Evolutionary conservation across 2,113 vertebrate genomes (phyloP), one percentile per base, ranked within the genome.

Genomic region (Chionis minor): DNA sequence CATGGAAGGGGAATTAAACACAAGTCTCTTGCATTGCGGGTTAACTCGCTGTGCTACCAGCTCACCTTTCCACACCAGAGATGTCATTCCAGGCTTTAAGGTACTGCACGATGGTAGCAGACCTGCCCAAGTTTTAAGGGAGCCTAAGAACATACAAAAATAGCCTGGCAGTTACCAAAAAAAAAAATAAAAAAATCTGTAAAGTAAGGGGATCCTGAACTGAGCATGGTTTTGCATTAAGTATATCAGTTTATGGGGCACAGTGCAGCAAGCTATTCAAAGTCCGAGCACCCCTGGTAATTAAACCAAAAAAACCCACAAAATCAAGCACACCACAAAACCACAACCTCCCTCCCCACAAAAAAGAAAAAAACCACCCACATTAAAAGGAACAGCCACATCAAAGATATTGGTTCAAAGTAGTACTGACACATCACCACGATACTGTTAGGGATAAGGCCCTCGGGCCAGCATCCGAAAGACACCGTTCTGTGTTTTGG

Each of bases 401-500:
- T 22, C 20, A 51, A 65, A 90, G 32, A 51, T 32, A 35, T 2
- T 24, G 66, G 28, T 12, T 55, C 71, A 12, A 73, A 90, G 44
- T 1, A 49, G 22, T 10, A 42, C 12, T 26, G 51, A 45, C 35
- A 69, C 63, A 62, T 38, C 20, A 20, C 21, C 51, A 5, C 0
- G 1, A 65, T n/a, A 16, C 67, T 22, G 26, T 5, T 4, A 26
- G 42, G 77, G 51, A 30, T 7, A 24, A 75, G 22, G 47, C 19
- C 59, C 35, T n/a, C 0, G 0, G 56, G n/a, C 45, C 58, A 61
- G 38, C 66, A 52, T 22, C 62, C 38, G 38, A 38, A 38, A 38
- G 38, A 44, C 23, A 10, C 15, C 4, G 8, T 2, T 42, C 51
- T 7, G 9, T 17, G 7, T 10, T 59, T 10, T 1, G 9, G 24